Conservation (phyloP, 2,113 vertebrate genomes). For the Danio rerio region DNA sequence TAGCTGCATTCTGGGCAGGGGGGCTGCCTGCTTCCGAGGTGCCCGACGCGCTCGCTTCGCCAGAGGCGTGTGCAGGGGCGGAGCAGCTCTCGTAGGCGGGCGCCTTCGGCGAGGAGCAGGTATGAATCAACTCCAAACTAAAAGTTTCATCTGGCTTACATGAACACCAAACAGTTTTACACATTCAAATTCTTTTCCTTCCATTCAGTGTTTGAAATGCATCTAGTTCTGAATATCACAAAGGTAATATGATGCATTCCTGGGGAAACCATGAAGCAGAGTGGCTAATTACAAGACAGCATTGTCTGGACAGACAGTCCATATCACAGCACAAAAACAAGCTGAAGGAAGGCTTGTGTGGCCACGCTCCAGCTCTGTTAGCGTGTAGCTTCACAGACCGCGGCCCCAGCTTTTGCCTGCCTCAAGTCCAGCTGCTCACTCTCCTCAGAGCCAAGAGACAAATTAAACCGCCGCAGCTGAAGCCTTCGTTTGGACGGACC, state of each 20-base stretch:
- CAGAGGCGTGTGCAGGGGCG: too few species aligned
- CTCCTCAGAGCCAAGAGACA: constrained; percentile 41
- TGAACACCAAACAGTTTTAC: not conserved
- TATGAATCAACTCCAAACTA: too few species aligned
- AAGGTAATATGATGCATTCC: not conserved
- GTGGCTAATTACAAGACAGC: constrained; percentile 5
- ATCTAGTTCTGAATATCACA: constrained; percentile 10
- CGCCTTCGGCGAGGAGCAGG: too few species aligned
- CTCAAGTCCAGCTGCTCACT: constrained; percentile 43
- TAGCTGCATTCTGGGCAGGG: too few species aligned
- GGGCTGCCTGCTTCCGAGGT: too few species aligned
- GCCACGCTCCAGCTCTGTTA: constrained; percentile 41
- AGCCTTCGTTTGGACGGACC: constrained; percentile 33
- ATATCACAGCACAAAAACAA: constrained; percentile 23
- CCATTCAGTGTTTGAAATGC: constrained; percentile 1
- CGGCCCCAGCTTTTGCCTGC: constrained; percentile 21
- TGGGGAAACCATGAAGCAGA: not conserved
- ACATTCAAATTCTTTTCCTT: not conserved
- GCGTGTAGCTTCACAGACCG: constrained; percentile 22
- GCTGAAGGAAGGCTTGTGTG: not conserved
- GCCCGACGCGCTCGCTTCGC: too few species aligned
- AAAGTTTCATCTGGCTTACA: not conserved
- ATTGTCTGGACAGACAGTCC: constrained; percentile 21
- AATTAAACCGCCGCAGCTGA: constrained; percentile 38
- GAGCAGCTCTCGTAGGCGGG: too few species aligned